Conservation (phyloP, 2,888 invertebrate genomes). For the Stomorhina lunata region DNA sequence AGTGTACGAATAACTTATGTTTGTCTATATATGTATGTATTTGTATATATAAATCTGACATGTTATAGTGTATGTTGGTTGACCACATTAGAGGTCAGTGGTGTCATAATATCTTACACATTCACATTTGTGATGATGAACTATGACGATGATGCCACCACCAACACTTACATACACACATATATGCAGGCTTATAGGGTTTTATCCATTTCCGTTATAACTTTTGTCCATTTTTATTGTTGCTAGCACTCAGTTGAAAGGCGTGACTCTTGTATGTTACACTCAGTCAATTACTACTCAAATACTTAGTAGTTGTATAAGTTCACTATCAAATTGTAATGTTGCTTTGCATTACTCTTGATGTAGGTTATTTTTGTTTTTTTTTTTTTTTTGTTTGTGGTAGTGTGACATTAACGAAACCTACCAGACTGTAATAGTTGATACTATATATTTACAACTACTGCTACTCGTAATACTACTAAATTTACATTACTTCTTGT, state of each 20-base stretch:
- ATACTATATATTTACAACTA: too few relatives aligned
- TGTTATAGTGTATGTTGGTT: constrained; percentile 23
- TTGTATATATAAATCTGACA: constrained; percentile 21
- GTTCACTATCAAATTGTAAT: neutral
- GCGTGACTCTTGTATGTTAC: constrained; percentile 3
- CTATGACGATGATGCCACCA: constrained; percentile 39
- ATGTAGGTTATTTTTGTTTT: neutral
- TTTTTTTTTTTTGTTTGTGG: neutral
- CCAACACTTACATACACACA: too few relatives aligned
- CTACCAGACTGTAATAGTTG: neutral
- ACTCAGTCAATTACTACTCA: neutral
- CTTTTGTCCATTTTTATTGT: neutral
- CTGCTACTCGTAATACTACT: neutral
- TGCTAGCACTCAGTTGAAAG: constrained; percentile 4
- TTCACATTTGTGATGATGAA: constrained; percentile 49
- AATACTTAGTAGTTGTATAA: neutral
- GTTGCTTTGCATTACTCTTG: neutral
- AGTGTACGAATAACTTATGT: too few relatives aligned
- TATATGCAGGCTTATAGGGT: neutral
- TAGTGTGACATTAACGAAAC: constrained; percentile 3
- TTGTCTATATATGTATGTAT: constrained; percentile 12
- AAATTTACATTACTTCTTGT: neutral
- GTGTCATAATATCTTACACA: constrained; percentile 51
- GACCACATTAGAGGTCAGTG: constrained; percentile 53
- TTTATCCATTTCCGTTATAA: neutral